A percentile compares a stretch with the other conserved stretches of the same genome.
phyloP scores from a whole-genome alignment of 2,888 invertebrate species.

The Drosophila mettleri region DNA sequence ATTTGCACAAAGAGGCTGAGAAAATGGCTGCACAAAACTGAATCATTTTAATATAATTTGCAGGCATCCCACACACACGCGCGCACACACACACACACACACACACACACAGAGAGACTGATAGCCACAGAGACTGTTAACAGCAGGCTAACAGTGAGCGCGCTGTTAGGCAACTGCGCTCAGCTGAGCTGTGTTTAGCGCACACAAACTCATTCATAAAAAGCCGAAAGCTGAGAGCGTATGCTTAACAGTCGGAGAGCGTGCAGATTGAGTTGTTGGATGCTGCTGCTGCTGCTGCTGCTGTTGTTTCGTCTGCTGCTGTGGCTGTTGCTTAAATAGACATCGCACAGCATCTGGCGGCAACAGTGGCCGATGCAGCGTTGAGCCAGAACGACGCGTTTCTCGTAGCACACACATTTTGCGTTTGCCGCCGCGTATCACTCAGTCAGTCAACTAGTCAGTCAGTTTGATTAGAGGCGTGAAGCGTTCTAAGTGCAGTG shows the following conservation, averaged over 20 bases:
- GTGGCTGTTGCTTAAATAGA: slow-evolving; percentile 60
- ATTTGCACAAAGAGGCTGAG: slow-evolving; percentile 41
- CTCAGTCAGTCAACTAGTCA: slow-evolving; percentile 16
- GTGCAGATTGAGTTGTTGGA: slow-evolving; percentile 45
- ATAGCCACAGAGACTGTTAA: too few species aligned
- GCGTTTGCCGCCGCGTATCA: slow-evolving; percentile 36
- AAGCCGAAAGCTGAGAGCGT: slow-evolving; percentile 13
- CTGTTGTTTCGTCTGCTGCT: slow-evolving; percentile 15
- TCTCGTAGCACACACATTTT: slow-evolving; percentile 3
- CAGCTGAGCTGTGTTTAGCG: slow-evolving; percentile 45
- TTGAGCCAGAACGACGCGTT: slow-evolving; percentile 40
- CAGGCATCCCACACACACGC: slow-evolving; percentile 25
- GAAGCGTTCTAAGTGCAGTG: slow-evolving; percentile 9
- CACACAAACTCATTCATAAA: slow-evolving; percentile 68
- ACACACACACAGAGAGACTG: slow-evolving; percentile 1
- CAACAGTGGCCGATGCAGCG: slow-evolving; percentile 66
- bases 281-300: slow-evolving; percentile 38
- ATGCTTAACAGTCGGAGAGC: slow-evolving; percentile 13
- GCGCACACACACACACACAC: slow-evolving; percentile 18
- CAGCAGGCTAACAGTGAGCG: slow-evolving; percentile 23
- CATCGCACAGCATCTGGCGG: slow-evolving; percentile 59
- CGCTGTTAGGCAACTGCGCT: slow-evolving; percentile 20
- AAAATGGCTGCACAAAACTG: slow-evolving; percentile 56
- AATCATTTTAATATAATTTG: slow-evolving; percentile 68
- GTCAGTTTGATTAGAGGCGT: neutral